These are phyloP conservation scores for Galeopterus variegatus DNA, from an alignment of 2,113 vertebrate species.

Conservation along the genomic window DNA sequence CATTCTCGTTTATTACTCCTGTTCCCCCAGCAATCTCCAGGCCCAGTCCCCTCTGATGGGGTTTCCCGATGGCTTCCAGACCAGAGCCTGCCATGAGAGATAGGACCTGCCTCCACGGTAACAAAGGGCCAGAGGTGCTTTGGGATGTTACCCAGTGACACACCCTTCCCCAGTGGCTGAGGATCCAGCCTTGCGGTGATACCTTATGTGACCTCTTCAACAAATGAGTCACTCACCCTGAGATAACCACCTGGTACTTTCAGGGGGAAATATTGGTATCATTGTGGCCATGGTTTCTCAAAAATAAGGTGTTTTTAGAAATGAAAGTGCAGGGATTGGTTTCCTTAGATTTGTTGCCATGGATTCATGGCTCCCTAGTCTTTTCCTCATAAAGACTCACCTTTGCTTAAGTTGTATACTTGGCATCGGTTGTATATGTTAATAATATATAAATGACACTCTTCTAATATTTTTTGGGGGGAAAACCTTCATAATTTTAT, in stretches of 20 bases:
- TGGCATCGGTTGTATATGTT: background rate
- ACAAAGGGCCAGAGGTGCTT: background rate
- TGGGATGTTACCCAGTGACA: background rate
- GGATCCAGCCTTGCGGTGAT: background rate
- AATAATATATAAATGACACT: background rate
- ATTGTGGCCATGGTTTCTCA: conserved; percentile 74
- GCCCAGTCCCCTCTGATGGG: background rate
- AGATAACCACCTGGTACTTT: conserved; percentile 71
- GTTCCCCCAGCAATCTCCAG: fast-evolving
- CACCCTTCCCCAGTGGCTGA: background rate
- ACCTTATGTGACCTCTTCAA: conserved; percentile 26
- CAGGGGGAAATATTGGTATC: conserved; percentile 67
- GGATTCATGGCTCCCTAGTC: background rate
- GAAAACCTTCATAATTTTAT: background rate
- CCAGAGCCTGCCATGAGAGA: background rate
- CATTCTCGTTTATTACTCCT: background rate
- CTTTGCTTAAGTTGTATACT: background rate
- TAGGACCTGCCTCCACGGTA: background rate
- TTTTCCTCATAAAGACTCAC: background rate
- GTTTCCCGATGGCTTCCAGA: background rate
- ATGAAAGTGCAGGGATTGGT: conserved; percentile 70
- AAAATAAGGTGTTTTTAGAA: conserved; percentile 73
- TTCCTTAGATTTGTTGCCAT: conserved; percentile 11
- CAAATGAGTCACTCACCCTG: conserved; percentile 57
- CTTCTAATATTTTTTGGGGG: background rate